Percentiles rank a stretch among this genome's conserved stretches.
These are phyloP conservation scores for Platyscapa corneri DNA, from an alignment of 1,140 invertebrate species.

Conservation along the genomic window DNA sequence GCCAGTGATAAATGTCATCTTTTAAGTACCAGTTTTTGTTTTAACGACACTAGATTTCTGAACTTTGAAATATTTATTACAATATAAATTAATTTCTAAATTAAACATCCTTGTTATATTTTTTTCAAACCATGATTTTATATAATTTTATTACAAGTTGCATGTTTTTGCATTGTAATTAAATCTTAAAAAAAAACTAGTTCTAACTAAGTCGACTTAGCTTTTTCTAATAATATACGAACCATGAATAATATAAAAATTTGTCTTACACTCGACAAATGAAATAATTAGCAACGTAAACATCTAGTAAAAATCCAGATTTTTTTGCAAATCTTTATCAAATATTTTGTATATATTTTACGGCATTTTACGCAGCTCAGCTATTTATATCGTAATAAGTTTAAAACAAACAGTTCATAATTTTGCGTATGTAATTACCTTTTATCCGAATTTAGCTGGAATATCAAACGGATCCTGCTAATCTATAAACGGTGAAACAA, in stretches of 20 bases:
- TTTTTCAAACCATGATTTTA: background rate
- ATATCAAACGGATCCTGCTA: background rate
- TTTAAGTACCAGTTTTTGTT: background rate
- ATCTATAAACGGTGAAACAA: background rate
- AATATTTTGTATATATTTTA: conserved; percentile 32
- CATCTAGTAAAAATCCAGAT: background rate
- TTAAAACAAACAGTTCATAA: background rate
- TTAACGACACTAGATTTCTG: background rate
- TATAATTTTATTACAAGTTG: background rate
- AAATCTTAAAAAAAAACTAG: background rate
- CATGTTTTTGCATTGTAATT: background rate
- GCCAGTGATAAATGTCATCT: background rate
- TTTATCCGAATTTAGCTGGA: background rate
- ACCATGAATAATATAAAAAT: background rate
- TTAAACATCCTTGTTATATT: background rate
- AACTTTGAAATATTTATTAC: background rate
- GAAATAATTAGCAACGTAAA: background rate
- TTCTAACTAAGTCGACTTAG: background rate
- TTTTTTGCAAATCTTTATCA: conserved; percentile 19
- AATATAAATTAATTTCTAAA: background rate
- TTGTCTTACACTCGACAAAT: background rate
- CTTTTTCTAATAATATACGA: background rate
- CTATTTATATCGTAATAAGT: conserved; percentile 3
- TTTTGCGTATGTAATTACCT: background rate
- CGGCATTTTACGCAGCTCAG: background rate